Evolutionary conservation across 2,888 invertebrate species (phyloP).

Genomic region (Steromphala cineraria): DNA sequence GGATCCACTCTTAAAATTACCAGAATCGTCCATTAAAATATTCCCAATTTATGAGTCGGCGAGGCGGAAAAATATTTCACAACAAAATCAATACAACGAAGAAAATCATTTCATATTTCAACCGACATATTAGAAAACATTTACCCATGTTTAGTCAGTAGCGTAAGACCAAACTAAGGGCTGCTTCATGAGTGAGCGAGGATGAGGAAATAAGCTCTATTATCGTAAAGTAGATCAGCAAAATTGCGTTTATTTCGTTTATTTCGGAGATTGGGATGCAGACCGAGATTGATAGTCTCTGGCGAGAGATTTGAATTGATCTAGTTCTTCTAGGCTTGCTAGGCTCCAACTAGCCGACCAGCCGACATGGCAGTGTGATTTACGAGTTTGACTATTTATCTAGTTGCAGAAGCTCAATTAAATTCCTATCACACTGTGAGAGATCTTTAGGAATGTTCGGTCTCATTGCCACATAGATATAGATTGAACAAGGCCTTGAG

Average conservation of each 20-base stretch:
- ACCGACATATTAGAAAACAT: too few relatives aligned
- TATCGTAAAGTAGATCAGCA: background rate
- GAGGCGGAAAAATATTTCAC: too few relatives aligned
- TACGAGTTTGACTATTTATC: constrained; percentile 8
- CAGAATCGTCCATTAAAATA: too few relatives aligned
- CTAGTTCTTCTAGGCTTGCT: background rate
- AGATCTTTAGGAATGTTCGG: background rate
- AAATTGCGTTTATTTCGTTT: background rate
- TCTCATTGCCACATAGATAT: constrained; percentile 9
- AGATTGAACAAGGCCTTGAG: background rate
- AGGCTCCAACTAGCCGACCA: constrained; percentile 1
- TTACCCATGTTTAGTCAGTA: background rate
- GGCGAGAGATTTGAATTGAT: background rate
- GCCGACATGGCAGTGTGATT: background rate
- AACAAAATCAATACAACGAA: too few relatives aligned
- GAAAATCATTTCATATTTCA: too few relatives aligned
- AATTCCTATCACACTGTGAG: constrained; percentile 1
- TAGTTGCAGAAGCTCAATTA: constrained; percentile 14
- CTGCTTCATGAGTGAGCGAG: background rate
- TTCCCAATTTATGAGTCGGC: too few relatives aligned
- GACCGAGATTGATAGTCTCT: background rate
- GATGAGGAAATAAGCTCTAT: background rate
- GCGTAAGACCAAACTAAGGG: too few relatives aligned
- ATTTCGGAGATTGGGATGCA: background rate
- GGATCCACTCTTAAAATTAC: too few relatives aligned